A percentile compares a stretch with the other conserved stretches of the same genome.
Conservation (phyloP, 2,113 vertebrate species). For the Nettapus auritus region DNA sequence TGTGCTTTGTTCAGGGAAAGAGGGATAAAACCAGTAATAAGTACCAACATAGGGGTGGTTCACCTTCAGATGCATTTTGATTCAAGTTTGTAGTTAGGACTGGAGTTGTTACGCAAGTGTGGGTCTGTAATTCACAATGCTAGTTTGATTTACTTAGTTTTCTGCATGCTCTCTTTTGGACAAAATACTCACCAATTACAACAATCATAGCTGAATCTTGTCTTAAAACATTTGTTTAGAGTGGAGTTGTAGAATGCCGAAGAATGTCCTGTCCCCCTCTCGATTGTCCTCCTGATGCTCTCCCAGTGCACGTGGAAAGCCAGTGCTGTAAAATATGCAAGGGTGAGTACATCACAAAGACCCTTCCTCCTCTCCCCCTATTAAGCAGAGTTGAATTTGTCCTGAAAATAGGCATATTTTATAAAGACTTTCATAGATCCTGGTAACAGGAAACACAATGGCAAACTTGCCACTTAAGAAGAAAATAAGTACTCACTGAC, state of each 20-base stretch:
- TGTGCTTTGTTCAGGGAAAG: background rate
- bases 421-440: background rate
- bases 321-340: slow-evolving; percentile 93
- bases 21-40: background rate
- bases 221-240: slow-evolving; percentile 71
- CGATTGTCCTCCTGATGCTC: slow-evolving; percentile 85
- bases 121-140: background rate
- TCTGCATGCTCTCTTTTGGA: background rate
- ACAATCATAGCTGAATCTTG: background rate
- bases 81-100: background rate
- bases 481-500: background rate
- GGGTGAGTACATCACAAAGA: slow-evolving; percentile 79
- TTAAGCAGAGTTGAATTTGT: background rate
- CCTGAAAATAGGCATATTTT: background rate
- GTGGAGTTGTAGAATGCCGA: slow-evolving; percentile 89
- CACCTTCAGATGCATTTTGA: background rate
- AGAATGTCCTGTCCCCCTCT: slow-evolving; percentile 89
- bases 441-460: fast-evolving
- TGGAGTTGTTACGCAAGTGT: background rate
- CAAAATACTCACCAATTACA: background rate
- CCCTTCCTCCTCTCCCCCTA: fast-evolving
- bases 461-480: background rate
- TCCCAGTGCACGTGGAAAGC: slow-evolving; percentile 85
- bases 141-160: background rate
- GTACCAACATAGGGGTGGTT: background rate